Conservation (phyloP, 2,888 invertebrate species). For the Philereme vetulata region DNA sequence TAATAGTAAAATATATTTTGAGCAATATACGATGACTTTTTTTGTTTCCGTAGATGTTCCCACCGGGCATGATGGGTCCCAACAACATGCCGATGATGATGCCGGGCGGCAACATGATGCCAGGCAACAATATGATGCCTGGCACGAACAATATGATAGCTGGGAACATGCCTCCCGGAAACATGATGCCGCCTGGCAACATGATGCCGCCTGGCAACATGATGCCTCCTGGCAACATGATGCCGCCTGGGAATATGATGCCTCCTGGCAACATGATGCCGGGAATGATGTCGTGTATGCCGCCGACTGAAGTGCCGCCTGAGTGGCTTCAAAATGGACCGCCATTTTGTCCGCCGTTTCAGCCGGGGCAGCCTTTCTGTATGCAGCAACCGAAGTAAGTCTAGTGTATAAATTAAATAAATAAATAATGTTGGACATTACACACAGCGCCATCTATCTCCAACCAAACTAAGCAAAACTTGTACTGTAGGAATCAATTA, state of each 20-base stretch:
- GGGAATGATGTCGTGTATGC: conserved; percentile 47
- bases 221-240: conserved; percentile 25
- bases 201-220: conserved; percentile 21
- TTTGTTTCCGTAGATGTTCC: conserved; percentile 60
- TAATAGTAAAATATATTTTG: too few species aligned
- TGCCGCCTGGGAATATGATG: conserved; percentile 29
- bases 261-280: conserved; percentile 37
- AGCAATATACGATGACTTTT: too few species aligned
- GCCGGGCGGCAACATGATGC: conserved; percentile 32
- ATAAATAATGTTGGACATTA: too few species aligned
- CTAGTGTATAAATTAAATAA: background rate
- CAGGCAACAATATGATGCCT: conserved; percentile 20
- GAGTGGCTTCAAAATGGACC: conserved; percentile 61
- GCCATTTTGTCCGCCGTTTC: conserved; percentile 65
- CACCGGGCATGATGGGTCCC: conserved; percentile 59
- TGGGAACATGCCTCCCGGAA: conserved; percentile 8
- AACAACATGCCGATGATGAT: conserved; percentile 43
- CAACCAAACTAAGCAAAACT: too few species aligned
- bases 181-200: conserved; percentile 18
- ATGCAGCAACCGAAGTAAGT: conserved; percentile 77
- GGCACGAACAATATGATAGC: conserved; percentile 4
- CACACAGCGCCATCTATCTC: too few species aligned
- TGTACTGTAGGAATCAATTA: too few species aligned
- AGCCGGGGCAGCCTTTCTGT: conserved; percentile 63
- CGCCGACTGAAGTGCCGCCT: conserved; percentile 40